Evolutionary conservation across 2,888 invertebrate species (phyloP), one percentile per base, ranked within the genome.

Genomic region (Zeuzera pyrina): DNA sequence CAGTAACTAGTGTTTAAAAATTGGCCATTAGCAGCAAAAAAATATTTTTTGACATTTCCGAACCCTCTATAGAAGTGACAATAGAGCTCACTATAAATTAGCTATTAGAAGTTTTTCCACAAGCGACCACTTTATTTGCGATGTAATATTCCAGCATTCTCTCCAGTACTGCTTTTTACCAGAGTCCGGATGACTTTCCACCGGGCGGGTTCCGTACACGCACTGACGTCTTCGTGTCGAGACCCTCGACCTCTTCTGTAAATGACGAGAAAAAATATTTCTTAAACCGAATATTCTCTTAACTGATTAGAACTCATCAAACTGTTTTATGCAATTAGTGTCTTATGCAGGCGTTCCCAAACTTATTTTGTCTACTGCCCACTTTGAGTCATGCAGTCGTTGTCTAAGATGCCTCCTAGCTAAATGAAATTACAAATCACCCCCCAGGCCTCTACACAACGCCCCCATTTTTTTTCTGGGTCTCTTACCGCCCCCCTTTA

Each of bases 141-240:
- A 8, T 19, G 19, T 19, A 19, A 19, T 7, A 8, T 8, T 19
- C 8, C 6, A 1, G 19, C 19, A 8, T 19, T 19, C 8, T 8
- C 19, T 19, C 8, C 19, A 5, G 19, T 8, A 10, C 4, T 2
- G 11, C 30, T 28, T 28, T 68, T 88, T 92, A 94, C 94, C 94
- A 94, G 64, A 94, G 90, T 26, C 87, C 89, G 32, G 93, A 91
- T 8, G 94, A 95, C 67, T 91, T 91, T 30, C 95, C 95, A 47
- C 95, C 95, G 2, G 95, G 95, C 5, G 95, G 95, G 85, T 94
- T 93, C 63, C 91, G 87, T 2, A 95, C 93, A 49, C 93, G 90
- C 38, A 95, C 94, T 35, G 91, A 92, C 1, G 93, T 89, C 58
- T 92, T 90, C 47, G 89, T 86, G 34, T 89, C 89, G 8, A 85